Evolutionary conservation across 1,140 invertebrate genomes (phyloP), one percentile per base, ranked within the genome.

Genomic region (Drosophila busckii): DNA sequence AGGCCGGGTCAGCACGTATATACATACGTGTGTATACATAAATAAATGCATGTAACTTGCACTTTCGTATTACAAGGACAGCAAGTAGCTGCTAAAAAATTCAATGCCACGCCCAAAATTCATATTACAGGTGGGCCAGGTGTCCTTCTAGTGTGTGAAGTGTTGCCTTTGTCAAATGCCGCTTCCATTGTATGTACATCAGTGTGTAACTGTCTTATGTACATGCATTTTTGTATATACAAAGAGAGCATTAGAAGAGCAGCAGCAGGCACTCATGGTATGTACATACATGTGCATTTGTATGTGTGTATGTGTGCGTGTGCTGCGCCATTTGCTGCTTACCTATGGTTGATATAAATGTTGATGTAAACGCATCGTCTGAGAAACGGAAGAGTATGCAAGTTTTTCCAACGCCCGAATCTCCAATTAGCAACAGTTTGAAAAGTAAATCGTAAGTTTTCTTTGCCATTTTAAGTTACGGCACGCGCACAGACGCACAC

Each of bases 391-490:
- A 98, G 53, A 99, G 90, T 86, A 99, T 96, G 90, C 97, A 99
- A 38, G 97, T 99, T 91, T 99, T 99, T 71, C 97, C 97, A 56
- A 99, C 98, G 61, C 97, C 97, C 56, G 96, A 98, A 90, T 99
- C 97, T 50, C 97, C 98, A 89, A 99, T 99, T 70, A 99, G 89
- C 67, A 99, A 89, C 86, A 99, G 92, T 92, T 99, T 99, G 89
- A 99, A 99, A 84, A 99, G 91, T 88, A 97, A 93, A 92, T 99
- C 97, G 90, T 99, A 99, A 61, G 97, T 98, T 90, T 97, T 97
- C 91, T 95, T 95, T 89, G 94, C 94, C 94, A 95, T 95, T 92
- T 78, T 59, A 42, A 48, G 44, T 68, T 88, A 88, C 86, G 45
- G 40, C 52, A 50, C 63, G 58, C 73, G 42, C 65, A 73, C 73